phyloP scores from a whole-genome alignment of 2,113 vertebrate species.

The human (Homo sapiens) region GRCh38 chr1:10716001-10716500 shows the following conservation, averaged over 20 bases:
- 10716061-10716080: background rate
- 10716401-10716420: conserved; percentile 85
- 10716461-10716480: background rate
- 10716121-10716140: fast-evolving
- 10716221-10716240: fast-evolving
- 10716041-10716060: no score
- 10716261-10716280: fast-evolving
- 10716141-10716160: background rate
- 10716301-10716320: fast-evolving
- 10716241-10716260: background rate
- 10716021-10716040: fast-evolving
- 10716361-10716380: background rate
- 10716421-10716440: conserved; percentile 86
- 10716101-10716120: fast-evolving
- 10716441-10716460: conserved; percentile 89
- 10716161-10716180: fast-evolving
- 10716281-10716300: background rate
- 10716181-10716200: background rate
- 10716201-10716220: no score
- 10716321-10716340: background rate
- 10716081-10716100: fast-evolving
- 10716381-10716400: conserved; percentile 31
- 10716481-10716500: conserved; percentile 75
- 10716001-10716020: fast-evolving
- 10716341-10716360: fast-evolving